These are phyloP conservation scores for Cataglyphis albicans DNA, from an alignment of 2,888 invertebrate genomes.

Conservation along the genomic window DNA sequence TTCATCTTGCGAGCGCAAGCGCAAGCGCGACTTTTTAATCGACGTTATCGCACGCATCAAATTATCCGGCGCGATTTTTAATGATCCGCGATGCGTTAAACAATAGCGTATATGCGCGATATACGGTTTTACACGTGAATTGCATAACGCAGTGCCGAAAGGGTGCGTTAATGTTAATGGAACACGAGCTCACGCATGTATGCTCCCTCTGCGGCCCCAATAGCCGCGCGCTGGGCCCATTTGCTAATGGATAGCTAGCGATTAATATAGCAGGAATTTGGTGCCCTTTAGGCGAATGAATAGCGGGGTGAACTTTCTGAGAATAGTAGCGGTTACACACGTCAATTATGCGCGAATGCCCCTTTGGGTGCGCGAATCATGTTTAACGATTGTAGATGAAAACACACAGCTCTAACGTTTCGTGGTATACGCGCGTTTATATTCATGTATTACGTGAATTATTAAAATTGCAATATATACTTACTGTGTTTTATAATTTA, in stretches of 20 bases:
- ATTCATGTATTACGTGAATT: not conserved
- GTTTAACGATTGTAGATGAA: slow-evolving; percentile 22
- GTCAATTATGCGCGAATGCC: slow-evolving; percentile 23
- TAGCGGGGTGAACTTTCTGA: slow-evolving; percentile 37
- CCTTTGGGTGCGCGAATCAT: not conserved
- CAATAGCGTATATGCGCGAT: slow-evolving; percentile 1
- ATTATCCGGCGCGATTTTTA: slow-evolving; percentile 22
- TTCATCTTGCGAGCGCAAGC: not conserved
- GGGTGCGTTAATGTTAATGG: slow-evolving; percentile 75
- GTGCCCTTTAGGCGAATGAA: slow-evolving; percentile 67
- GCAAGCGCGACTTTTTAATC: slow-evolving; percentile 23
- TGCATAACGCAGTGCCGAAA: slow-evolving; percentile 1
- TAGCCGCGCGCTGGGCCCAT: slow-evolving; percentile 72
- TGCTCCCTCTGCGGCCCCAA: slow-evolving; percentile 62
- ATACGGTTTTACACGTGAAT: slow-evolving; percentile 34
- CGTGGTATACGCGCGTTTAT: not conserved
- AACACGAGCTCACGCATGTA: slow-evolving; percentile 59
- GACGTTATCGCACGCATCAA: slow-evolving; percentile 19
- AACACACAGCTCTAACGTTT: not conserved
- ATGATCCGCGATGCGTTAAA: slow-evolving; percentile 19
- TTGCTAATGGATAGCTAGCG: slow-evolving; percentile 81
- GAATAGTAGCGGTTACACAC: slow-evolving; percentile 14
- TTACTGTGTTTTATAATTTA: not conserved
- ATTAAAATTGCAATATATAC: not conserved
- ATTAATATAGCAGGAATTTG: slow-evolving; percentile 81